Base-by-base conservation (phyloP, 2,888 invertebrate species). In the Pilophorus perplexus region DNA sequence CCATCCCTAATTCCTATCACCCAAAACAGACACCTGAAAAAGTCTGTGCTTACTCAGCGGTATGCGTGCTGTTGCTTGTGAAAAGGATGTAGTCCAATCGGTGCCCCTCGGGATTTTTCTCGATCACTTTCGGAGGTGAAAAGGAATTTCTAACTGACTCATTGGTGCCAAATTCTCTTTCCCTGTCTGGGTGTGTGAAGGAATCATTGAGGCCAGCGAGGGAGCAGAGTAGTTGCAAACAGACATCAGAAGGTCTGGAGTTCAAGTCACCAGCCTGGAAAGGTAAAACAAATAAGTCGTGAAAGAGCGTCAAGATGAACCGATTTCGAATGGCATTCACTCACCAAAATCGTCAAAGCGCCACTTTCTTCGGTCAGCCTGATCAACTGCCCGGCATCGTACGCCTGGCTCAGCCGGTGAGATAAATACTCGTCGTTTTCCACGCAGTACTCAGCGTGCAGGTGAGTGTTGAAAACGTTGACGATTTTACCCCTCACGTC, bases 321-420 rank as follows among this genome's bases (percentile, higher is more conserved):
- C n/a, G n/a, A n/a, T n/a, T 23, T 46, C 14, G 46, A 46, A 77
- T 99, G 99, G 57, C 99, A 83, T 80, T 99, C 99, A 1, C 99
- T 99, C 20, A 90, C 93, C 66, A 97, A 80, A 72, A 99, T 84
- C 60, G 88, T 86, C 22, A 93, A 79, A 78, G 96, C 93, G 1
- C 88, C 87, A 66, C 83, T 81, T 10, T 82, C 81, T 46, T 87
- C 84, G 0, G 95, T 96, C 74, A 92, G 82, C 73, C 88, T 86
- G 66, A 99, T 88, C 77, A 98, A 94, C 80, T 97, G 93, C 68
- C 93, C 92, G 65, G 94, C 89, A 74, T 98, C 93, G 75, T 91
- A 93, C 0, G 96, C 93, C 80, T 99, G 98, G 60, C 92, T 82
- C 5, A 94, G 84, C 73, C 99, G 83, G 78, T 99, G 99, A 40